Evolutionary conservation across 2,888 invertebrate genomes (phyloP), one percentile per base, ranked within the genome.

Genomic region (Adelphocoris suturalis): DNA sequence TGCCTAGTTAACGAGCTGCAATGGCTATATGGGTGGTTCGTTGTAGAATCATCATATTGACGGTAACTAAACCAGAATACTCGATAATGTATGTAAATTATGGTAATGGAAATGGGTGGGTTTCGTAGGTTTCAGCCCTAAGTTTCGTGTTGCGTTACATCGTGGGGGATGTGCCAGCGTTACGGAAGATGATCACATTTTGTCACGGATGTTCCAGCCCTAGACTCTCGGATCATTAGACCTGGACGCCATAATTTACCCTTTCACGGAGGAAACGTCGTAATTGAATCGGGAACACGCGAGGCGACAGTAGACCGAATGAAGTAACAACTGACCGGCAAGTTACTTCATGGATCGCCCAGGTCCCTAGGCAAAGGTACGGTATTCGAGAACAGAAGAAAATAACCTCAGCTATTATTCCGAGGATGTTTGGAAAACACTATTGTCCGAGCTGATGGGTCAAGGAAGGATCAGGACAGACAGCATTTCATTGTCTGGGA

Each of bases 271-370:
- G 61, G 16, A 61, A 61, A 19, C 61, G 61, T 61, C 16, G 61
- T 61, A 61, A 61, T 61, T 61, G n/a, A 61, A 61, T 61, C 61
- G 19, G 61, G 61, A 61, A 61, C 16, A 61, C 61, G 61, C 61
- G 61, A 61, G 61, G 2, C n/a, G 9, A 16, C n/a, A 52, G 12
- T 12, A n/a, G 61, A 19, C 61, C 61, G 61, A 61, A 61, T 61
- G 11, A 61, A 61, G 61, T 61, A 61, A 61, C 61, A 61, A 61
- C 61, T 61, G 61, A 61, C 61, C 61, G 61, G 11, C 52, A 16
- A 52, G 52, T 14, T 52, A 52, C 52, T 52, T 52, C 52, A 52
- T 16, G 52, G 52, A 13, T 52, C 52, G 52, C 11, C 52, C 11
- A 61, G n/a, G 61, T 37, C 37, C 7, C 37, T 37, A 37, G 37